Conservation (phyloP, 2,113 vertebrate species). For the Mystacornis crossleyi region DNA sequence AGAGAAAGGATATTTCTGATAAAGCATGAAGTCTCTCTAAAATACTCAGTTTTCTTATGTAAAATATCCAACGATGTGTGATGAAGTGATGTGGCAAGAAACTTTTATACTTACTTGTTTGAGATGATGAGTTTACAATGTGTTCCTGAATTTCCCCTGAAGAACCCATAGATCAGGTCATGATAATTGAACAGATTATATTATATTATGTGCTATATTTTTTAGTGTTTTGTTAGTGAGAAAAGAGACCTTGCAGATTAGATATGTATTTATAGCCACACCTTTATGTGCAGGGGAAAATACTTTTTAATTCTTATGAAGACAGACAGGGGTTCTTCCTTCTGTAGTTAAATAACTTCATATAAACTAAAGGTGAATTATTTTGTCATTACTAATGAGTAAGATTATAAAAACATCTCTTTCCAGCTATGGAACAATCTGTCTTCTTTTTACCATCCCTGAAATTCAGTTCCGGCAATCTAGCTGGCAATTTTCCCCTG, state of each 20-base stretch:
- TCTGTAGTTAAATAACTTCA: background rate
- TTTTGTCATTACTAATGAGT: background rate
- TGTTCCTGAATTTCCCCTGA: background rate
- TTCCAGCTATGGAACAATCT: background rate
- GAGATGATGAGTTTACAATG: background rate
- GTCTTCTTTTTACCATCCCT: background rate
- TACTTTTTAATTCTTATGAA: background rate
- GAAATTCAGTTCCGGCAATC: background rate
- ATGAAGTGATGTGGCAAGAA: background rate
- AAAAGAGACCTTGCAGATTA: background rate
- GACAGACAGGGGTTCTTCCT: background rate
- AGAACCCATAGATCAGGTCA: background rate
- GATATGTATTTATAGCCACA: background rate
- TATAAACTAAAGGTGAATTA: background rate
- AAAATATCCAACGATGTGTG: background rate
- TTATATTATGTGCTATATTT: background rate
- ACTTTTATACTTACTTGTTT: background rate
- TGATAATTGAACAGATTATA: background rate
- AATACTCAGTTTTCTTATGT: background rate
- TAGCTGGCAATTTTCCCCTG: background rate
- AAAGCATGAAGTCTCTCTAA: background rate
- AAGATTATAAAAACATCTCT: background rate
- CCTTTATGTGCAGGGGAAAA: background rate
- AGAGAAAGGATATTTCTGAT: background rate
- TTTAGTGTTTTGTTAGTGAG: background rate